phyloP scores from a whole-genome alignment of 2,888 invertebrate species.

The Spodoptera picta region DNA sequence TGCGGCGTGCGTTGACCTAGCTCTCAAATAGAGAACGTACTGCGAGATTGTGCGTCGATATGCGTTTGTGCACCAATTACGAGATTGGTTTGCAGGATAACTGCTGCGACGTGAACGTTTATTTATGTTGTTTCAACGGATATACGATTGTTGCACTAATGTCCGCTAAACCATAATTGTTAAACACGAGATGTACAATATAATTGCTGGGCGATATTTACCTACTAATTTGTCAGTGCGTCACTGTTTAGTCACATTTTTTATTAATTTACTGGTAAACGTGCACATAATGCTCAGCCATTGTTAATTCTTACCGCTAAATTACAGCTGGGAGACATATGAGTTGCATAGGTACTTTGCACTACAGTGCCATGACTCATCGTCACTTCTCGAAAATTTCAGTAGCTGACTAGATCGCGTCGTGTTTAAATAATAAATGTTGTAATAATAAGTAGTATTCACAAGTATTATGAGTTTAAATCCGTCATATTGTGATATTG shows the following conservation, averaged over 20 bases:
- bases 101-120: constrained; percentile 30
- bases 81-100: constrained; percentile 68
- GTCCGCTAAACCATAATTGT: constrained; percentile 1
- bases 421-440: constrained; percentile 28
- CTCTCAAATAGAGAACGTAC: constrained; percentile 76
- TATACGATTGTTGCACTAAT: constrained; percentile 13
- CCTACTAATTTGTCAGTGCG: no score
- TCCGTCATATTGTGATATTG: neutral
- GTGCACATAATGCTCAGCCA: no score
- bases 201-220: no score
- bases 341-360: constrained; percentile 15
- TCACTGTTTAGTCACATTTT: neutral
- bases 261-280: neutral
- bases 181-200: neutral
- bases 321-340: constrained; percentile 17
- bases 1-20: constrained; percentile 77
- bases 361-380: constrained; percentile 38
- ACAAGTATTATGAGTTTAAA: constrained; percentile 1
- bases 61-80: constrained; percentile 67
- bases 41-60: constrained; percentile 74
- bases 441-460: constrained; percentile 2
- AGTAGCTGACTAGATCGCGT: constrained; percentile 20
- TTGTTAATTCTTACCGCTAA: constrained; percentile 13
- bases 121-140: constrained; percentile 29
- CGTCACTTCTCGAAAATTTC: constrained; percentile 31